phyloP scores from a whole-genome alignment of 1,140 invertebrate genomes.

The Cydia strobilella region DNA sequence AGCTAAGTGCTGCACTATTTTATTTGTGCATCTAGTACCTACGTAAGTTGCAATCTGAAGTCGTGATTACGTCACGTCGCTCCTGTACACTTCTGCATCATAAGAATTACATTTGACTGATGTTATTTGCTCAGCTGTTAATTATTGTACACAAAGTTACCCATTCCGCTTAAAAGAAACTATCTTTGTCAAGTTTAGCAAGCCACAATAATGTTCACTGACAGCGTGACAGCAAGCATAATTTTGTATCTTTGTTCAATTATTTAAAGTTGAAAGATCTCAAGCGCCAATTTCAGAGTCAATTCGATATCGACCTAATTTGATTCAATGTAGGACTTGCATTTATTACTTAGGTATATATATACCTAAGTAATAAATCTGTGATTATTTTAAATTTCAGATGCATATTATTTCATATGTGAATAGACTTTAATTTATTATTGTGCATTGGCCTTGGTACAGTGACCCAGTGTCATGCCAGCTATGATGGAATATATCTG shows the following conservation, averaged over 20 bases:
- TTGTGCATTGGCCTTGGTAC: neutral
- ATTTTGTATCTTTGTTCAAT: neutral
- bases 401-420: neutral
- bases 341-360: neutral
- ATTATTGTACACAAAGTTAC: neutral
- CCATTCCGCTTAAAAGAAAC: neutral
- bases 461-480: neutral
- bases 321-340: neutral
- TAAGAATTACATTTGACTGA: neutral
- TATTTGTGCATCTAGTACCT: no score
- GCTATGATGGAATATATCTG: neutral
- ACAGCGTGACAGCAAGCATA: neutral
- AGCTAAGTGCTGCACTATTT: no score
- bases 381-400: neutral
- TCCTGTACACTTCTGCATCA: neutral
- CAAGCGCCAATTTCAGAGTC: neutral
- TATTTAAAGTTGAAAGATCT: neutral
- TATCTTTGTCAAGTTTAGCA: neutral
- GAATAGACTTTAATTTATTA: constrained; percentile 14
- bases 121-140: neutral
- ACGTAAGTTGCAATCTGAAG: no score
- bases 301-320: neutral
- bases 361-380: neutral
- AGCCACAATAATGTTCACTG: neutral
- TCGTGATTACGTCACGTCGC: neutral